Evolutionary conservation across 2,113 vertebrate species (phyloP).

Genomic region (Chinchilla lanigera): DNA sequence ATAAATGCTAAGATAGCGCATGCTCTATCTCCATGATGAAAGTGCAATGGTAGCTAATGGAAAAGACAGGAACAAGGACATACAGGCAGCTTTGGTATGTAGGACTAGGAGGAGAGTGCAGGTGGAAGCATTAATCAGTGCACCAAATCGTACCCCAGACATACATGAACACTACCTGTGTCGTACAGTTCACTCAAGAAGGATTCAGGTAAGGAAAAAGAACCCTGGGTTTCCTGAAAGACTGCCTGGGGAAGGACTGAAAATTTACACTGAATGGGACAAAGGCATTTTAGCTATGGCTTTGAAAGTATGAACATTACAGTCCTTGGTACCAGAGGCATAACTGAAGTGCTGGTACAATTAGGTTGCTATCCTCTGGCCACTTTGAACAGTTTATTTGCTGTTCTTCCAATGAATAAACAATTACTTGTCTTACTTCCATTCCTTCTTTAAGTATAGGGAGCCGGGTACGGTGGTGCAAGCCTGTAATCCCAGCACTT

Average conservation of each 20-base stretch:
- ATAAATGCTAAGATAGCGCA: background rate
- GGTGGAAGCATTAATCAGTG: background rate
- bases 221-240: background rate
- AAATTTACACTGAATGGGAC: background rate
- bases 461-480: background rate
- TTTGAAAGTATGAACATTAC: background rate
- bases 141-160: background rate
- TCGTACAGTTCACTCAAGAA: background rate
- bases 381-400: background rate
- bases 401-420: background rate
- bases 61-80: background rate
- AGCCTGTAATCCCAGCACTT: background rate
- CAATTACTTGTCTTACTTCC: background rate
- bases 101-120: no score
- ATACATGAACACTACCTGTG: background rate
- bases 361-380: background rate
- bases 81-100: background rate
- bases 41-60: background rate
- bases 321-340: background rate
- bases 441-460: slow-evolving; percentile 13
- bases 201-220: background rate
- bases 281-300: background rate
- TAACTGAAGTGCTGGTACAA: background rate
- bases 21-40: background rate
- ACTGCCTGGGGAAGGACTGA: background rate